These are phyloP conservation scores for Melanerpes aurifrons DNA, from an alignment of 2,113 vertebrate genomes.

Conservation along the genomic window DNA sequence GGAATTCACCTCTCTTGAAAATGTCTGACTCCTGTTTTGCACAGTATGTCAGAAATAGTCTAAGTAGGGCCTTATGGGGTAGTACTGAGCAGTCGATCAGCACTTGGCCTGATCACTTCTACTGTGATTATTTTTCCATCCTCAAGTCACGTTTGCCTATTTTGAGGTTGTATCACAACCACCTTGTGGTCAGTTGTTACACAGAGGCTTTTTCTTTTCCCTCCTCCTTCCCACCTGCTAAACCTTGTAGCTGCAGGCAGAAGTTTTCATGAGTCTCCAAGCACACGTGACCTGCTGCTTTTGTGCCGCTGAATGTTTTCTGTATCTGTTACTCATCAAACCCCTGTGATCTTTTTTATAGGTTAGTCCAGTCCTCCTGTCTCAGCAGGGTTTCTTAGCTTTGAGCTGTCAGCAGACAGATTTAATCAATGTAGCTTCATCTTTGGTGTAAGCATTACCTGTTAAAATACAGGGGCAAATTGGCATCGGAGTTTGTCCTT, in stretches of 20 bases:
- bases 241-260: background rate
- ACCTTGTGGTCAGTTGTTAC: background rate
- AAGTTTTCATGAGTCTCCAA: background rate
- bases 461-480: background rate
- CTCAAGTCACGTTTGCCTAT: fast-evolving
- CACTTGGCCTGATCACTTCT: background rate
- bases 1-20: background rate
- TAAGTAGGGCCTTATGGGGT: background rate
- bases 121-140: background rate
- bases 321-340: background rate
- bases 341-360: background rate
- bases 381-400: background rate
- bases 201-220: background rate
- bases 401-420: background rate
- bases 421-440: background rate
- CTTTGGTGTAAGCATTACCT: background rate
- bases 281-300: fast-evolving
- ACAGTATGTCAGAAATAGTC: background rate
- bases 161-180: background rate
- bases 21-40: background rate
- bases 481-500: background rate
- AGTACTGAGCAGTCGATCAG: background rate
- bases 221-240: background rate
- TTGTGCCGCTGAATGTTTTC: background rate
- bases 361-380: background rate